Evolutionary conservation across 2,113 vertebrate species (phyloP).

Genomic region (Naja naja): DNA sequence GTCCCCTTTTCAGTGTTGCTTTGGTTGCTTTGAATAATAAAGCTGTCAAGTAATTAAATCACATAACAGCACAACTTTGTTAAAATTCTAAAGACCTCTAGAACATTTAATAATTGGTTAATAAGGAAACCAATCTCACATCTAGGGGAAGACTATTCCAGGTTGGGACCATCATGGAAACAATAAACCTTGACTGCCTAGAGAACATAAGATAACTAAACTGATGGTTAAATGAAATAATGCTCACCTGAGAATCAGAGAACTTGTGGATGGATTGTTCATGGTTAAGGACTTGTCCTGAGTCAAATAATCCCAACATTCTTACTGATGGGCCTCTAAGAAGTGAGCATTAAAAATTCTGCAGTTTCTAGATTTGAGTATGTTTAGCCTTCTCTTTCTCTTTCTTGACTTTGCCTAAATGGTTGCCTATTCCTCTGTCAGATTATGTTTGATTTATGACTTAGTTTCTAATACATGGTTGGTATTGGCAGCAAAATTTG

Average conservation of each 20-base stretch:
- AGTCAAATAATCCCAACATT: background rate
- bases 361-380: background rate
- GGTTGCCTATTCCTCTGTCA: background rate
- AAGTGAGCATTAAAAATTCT: background rate
- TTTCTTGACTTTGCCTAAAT: background rate
- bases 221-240: background rate
- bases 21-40: background rate
- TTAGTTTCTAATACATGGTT: background rate
- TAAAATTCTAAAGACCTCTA: background rate
- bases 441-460: background rate
- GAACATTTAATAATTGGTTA: background rate
- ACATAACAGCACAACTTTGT: background rate
- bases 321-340: background rate
- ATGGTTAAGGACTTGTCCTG: background rate
- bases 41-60: background rate
- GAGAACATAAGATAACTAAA: background rate
- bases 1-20: background rate
- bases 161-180: background rate
- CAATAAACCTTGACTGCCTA: background rate
- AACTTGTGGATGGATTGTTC: background rate
- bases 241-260: background rate
- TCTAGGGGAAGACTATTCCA: background rate
- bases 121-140: background rate
- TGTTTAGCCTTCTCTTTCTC: background rate
- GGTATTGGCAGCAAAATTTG: background rate